Evolutionary conservation across 2,113 vertebrate species (phyloP).

Genomic region (Esox niger): DNA sequence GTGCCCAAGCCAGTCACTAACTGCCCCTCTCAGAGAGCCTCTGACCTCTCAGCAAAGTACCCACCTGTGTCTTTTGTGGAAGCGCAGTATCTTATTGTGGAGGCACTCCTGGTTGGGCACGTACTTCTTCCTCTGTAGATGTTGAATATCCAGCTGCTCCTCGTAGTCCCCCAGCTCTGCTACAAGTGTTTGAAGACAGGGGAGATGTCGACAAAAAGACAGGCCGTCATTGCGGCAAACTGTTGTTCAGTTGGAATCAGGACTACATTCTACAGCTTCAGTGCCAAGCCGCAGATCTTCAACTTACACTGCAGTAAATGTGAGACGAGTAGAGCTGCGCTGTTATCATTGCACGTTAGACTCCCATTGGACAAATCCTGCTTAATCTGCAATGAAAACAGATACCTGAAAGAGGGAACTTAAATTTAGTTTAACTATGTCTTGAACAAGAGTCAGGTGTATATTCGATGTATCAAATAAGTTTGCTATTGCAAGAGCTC

Average conservation of each 20-base stretch:
- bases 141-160: slow-evolving; percentile 72
- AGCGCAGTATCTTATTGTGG: slow-evolving; percentile 76
- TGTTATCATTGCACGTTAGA: slow-evolving; percentile 80
- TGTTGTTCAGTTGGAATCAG: too few species aligned
- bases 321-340: slow-evolving; percentile 71
- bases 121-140: slow-evolving; percentile 73
- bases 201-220: background rate
- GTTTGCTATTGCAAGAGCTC: too few species aligned
- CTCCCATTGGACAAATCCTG: slow-evolving; percentile 74
- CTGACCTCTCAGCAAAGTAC: slow-evolving; percentile 7
- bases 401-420: slow-evolving; percentile 66
- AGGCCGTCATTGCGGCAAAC: too few species aligned
- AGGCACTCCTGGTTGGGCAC: slow-evolving; percentile 77
- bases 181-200: slow-evolving; percentile 31
- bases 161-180: slow-evolving; percentile 78
- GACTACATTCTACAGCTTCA: too few species aligned
- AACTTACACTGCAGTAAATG: slow-evolving; percentile 80
- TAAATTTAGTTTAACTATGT: too few species aligned
- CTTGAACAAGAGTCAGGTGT: too few species aligned
- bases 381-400: slow-evolving; percentile 82
- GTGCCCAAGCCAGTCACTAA: too few species aligned
- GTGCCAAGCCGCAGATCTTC: background rate
- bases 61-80: slow-evolving; percentile 76
- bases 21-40: too few species aligned
- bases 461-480: too few species aligned